These are phyloP conservation scores for Micrasema minimum DNA, from an alignment of 1,140 invertebrate species.

Conservation along the genomic window DNA sequence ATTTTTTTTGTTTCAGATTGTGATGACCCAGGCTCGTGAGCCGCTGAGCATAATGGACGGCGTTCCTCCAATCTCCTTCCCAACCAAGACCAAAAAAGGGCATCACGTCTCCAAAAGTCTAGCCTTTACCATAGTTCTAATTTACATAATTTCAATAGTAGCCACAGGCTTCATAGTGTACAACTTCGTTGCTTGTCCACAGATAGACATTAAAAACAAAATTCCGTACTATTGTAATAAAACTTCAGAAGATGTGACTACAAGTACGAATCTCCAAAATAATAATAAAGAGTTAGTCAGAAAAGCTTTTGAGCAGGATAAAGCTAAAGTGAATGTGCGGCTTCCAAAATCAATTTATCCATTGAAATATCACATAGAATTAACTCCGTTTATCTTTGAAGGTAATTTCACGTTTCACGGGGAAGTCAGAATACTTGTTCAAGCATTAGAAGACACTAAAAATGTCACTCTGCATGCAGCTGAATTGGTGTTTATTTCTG, in stretches of 20 bases:
- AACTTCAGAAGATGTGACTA: background rate
- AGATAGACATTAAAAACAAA: too few species aligned
- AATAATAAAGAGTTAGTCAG: background rate
- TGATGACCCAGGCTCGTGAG: conserved; percentile 63
- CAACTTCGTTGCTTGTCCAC: conserved; percentile 74
- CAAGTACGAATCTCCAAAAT: background rate
- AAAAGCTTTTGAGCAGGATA: conserved; percentile 35
- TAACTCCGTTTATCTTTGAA: conserved; percentile 77
- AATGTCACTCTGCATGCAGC: conserved; percentile 82
- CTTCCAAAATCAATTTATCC: conserved; percentile 75
- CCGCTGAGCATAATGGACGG: conserved; percentile 64
- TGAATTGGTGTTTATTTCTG: conserved; percentile 72
- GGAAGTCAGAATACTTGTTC: conserved; percentile 75
- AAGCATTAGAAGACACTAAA: conserved; percentile 72
- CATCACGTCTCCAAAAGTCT: conserved; percentile 64
- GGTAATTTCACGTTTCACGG: conserved; percentile 83
- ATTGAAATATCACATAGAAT: conserved; percentile 74
- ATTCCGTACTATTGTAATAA: conserved; percentile 37
- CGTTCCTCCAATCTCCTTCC: conserved; percentile 60
- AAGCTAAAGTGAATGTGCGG: conserved; percentile 69
- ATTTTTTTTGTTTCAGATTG: conserved; percentile 56
- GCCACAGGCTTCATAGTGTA: conserved; percentile 75
- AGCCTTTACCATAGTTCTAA: conserved; percentile 63
- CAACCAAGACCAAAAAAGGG: conserved; percentile 64
- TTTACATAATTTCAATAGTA: conserved; percentile 67